These are phyloP conservation scores for Mesembrinibis cayennensis DNA, from an alignment of 2,113 vertebrate species.

Conservation along the genomic window DNA sequence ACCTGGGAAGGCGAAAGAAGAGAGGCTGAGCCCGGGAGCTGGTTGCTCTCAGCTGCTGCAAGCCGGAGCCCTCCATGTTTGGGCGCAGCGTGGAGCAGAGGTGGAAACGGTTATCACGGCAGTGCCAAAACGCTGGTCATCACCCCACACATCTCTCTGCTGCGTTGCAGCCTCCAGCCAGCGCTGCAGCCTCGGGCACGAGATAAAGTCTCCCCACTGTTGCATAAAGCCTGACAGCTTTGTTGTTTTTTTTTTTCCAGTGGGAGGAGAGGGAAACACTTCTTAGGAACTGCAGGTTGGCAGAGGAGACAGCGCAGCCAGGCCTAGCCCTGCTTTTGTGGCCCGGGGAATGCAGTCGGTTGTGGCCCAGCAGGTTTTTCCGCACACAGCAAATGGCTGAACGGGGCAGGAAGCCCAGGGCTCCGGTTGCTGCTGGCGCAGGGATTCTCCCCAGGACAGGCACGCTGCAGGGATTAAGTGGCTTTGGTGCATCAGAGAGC, in stretches of 20 bases:
- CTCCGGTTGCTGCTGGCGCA: background rate
- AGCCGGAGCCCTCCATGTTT: background rate
- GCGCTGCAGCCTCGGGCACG: accelerated
- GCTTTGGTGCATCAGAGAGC: background rate
- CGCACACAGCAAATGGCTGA: background rate
- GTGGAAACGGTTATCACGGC: background rate
- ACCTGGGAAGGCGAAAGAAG: conserved; percentile 72
- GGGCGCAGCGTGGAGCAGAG: background rate
- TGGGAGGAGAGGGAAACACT: background rate
- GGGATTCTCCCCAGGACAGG: background rate
- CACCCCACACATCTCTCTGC: background rate
- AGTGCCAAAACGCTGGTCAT: background rate
- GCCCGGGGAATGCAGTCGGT: background rate
- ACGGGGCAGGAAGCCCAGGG: background rate
- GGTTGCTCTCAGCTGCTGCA: background rate
- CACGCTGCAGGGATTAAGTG: background rate
- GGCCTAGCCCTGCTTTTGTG: background rate
- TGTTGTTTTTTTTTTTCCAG: background rate
- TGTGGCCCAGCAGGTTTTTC: conserved; percentile 24
- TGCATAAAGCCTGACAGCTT: background rate
- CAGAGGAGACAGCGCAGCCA: background rate
- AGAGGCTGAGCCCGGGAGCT: background rate
- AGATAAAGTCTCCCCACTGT: background rate
- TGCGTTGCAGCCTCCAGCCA: background rate
- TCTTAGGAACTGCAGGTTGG: background rate